Percentiles rank a stretch among this genome's conserved stretches.
Conservation (phyloP, 2,113 vertebrate genomes). For the Parus major region DNA sequence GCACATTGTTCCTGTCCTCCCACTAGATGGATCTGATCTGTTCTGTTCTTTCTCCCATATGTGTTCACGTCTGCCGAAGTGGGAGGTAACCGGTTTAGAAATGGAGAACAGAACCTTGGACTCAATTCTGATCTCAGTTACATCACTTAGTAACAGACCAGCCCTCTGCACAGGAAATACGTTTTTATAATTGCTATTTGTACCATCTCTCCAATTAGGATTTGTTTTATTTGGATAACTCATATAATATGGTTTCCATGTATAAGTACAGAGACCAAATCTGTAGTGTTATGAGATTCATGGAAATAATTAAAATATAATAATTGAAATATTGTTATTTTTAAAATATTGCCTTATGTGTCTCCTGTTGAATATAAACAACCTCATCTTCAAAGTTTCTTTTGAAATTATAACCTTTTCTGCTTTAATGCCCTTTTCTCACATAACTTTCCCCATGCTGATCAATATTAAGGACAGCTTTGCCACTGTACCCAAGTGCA, state of each 20-base stretch:
- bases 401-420: background rate
- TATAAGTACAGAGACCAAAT: background rate
- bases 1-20: conserved; percentile 6
- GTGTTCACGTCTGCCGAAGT: conserved; percentile 3
- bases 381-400: background rate
- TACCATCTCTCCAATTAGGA: background rate
- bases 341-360: background rate
- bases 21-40: background rate
- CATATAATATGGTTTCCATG: background rate
- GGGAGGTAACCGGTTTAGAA: background rate
- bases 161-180: background rate
- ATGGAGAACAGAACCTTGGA: background rate
- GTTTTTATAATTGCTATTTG: background rate
- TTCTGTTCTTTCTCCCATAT: conserved; percentile 11
- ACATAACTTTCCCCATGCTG: background rate
- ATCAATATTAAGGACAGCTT: background rate
- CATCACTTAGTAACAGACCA: background rate
- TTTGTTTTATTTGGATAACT: background rate
- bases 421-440: background rate
- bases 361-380: background rate
- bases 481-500: background rate
- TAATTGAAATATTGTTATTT: background rate
- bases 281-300: background rate
- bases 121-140: conserved; percentile 11
- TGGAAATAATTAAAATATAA: background rate